phyloP scores from a whole-genome alignment of 2,888 invertebrate genomes.

The Atrina japonica region DNA sequence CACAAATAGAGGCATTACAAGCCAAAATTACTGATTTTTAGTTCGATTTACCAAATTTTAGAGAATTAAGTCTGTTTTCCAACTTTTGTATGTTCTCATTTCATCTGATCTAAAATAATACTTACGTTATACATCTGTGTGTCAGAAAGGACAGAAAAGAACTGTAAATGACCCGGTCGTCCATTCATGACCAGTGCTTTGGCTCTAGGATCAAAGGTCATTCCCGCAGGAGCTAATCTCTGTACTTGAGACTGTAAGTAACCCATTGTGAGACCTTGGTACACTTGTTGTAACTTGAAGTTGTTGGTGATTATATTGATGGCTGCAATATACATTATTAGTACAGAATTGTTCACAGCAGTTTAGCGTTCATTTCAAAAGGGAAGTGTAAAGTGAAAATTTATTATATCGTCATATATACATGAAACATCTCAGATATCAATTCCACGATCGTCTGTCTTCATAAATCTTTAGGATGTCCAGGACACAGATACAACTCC shows the following conservation, averaged over 20 bases:
- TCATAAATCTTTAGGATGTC: too few relatives aligned
- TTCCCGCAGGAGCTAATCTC: conserved; percentile 70
- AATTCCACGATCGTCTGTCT: not conserved
- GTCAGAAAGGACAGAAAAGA: conserved; percentile 85
- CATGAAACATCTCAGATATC: not conserved
- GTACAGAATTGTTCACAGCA: too few relatives aligned
- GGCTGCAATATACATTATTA: conserved; percentile 73
- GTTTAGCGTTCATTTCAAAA: conserved; percentile 7
- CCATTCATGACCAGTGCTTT: conserved; percentile 87
- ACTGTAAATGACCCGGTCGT: conserved; percentile 88
- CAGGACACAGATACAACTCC: too few relatives aligned
- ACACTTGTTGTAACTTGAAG: conserved; percentile 83
- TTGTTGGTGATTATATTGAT: conserved; percentile 80
- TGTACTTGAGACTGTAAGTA: conserved; percentile 77
- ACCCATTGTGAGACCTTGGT: conserved; percentile 87
- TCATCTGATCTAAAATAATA: too few relatives aligned
- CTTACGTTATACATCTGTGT: conserved; percentile 87
- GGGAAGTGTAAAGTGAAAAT: not conserved
- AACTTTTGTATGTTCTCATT: too few relatives aligned
- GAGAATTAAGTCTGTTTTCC: too few relatives aligned
- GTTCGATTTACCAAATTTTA: too few relatives aligned
- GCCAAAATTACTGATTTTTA: too few relatives aligned
- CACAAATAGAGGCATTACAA: too few relatives aligned
- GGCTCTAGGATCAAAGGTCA: conserved; percentile 85
- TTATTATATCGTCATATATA: not conserved